phyloP scores from a whole-genome alignment of 2,888 invertebrate genomes.

The Dynastes maya region DNA sequence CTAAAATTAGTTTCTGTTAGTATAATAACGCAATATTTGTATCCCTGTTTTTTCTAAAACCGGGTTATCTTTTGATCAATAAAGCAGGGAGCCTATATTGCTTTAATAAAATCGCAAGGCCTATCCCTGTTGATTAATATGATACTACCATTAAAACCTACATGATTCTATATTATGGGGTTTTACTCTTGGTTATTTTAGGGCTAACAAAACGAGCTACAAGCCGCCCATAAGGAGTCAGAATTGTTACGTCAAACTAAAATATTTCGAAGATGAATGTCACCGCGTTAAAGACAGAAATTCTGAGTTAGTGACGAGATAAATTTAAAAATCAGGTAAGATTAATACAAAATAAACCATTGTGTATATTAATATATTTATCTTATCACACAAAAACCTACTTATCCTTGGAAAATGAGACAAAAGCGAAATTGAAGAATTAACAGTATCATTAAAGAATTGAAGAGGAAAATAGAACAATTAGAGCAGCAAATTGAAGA shows the following conservation, averaged over 20 bases:
- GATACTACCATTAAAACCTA: not conserved
- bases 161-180: slow-evolving; percentile 52
- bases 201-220: slow-evolving; percentile 78
- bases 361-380: not conserved
- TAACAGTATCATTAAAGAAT: slow-evolving; percentile 70
- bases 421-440: slow-evolving; percentile 68
- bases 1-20: too few species aligned
- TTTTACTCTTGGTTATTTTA: slow-evolving; percentile 65
- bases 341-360: slow-evolving; percentile 19
- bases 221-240: slow-evolving; percentile 79
- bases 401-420: slow-evolving; percentile 62
- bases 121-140: not conserved
- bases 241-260: slow-evolving; percentile 76
- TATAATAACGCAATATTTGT: too few species aligned
- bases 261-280: slow-evolving; percentile 77
- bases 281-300: slow-evolving; percentile 76
- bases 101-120: slow-evolving; percentile 15
- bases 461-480: slow-evolving; percentile 70
- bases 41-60: too few species aligned
- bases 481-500: slow-evolving; percentile 71
- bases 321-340: slow-evolving; percentile 73
- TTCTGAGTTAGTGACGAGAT: slow-evolving; percentile 75
- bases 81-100: not conserved
- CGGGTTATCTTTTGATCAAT: slow-evolving; percentile 35
- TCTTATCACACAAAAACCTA: slow-evolving; percentile 60